A percentile compares a stretch with the other conserved stretches of the same genome.
Evolutionary conservation across 2,113 vertebrate genomes (phyloP).

Genomic region (Eonycteris spelaea): DNA sequence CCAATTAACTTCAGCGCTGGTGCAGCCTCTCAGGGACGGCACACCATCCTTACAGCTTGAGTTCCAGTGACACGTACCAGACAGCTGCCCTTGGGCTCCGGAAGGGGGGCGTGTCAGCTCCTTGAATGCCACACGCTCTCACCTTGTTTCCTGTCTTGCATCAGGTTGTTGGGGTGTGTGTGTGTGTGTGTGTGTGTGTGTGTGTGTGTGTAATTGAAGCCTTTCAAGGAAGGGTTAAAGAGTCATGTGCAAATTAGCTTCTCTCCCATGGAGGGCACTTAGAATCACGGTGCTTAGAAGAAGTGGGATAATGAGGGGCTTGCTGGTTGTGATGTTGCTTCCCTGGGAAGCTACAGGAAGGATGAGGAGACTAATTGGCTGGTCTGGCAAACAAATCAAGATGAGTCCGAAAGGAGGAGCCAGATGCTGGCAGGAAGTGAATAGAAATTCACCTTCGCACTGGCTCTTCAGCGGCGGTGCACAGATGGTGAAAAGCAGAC

Average conservation of each 20-base stretch:
- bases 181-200: not conserved
- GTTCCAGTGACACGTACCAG: not conserved
- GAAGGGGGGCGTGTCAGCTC: rapidly evolving
- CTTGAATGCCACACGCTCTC: not conserved
- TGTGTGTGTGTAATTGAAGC: not conserved
- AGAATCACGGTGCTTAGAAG: not conserved
- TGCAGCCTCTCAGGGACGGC: not conserved
- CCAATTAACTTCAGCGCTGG: not conserved
- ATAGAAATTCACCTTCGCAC: not conserved
- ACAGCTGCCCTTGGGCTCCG: not conserved
- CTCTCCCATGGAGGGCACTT: not conserved
- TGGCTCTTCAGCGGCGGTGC: not conserved
- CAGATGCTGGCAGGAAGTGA: slow-evolving; percentile 19
- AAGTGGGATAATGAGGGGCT: not conserved
- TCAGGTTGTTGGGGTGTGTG: not conserved
- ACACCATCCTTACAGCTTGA: not conserved
- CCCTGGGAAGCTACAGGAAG: slow-evolving; percentile 28
- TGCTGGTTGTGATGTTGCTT: not conserved
- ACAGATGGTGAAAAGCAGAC: not conserved
- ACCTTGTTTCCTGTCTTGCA: not conserved
- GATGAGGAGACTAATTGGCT: slow-evolving; percentile 39
- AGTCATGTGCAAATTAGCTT: not conserved
- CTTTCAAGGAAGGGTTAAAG: slow-evolving; percentile 26
- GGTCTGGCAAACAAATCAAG: slow-evolving; percentile 30
- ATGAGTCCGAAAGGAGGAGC: slow-evolving; percentile 12